A percentile compares a stretch with the other conserved stretches of the same genome.
phyloP scores from a whole-genome alignment of 2,888 invertebrate species.

The Caenorhabditis sp. region DNA sequence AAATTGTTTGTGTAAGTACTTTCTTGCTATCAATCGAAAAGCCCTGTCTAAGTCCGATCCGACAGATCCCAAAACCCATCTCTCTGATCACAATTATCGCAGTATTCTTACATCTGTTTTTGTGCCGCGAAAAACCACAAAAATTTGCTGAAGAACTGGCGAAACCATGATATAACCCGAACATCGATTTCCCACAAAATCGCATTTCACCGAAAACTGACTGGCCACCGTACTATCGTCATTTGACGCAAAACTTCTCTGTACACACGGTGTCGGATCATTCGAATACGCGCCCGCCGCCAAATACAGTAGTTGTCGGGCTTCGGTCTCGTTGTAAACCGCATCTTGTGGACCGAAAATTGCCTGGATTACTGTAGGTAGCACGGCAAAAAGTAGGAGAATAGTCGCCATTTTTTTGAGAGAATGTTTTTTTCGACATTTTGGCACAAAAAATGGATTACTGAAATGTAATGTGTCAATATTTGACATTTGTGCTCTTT shows the following conservation, averaged over 20 bases:
- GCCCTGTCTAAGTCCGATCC: too few relatives aligned
- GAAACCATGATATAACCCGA: constrained; percentile 35
- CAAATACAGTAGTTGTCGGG: constrained; percentile 42
- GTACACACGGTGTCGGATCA: constrained; percentile 21
- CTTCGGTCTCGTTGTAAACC: constrained; percentile 55
- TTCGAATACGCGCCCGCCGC: constrained; percentile 58
- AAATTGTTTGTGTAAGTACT: too few relatives aligned
- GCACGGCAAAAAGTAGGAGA: not conserved
- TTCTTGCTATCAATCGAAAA: too few relatives aligned
- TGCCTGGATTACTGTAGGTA: not conserved
- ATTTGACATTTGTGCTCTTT: too few relatives aligned
- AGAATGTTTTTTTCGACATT: too few relatives aligned
- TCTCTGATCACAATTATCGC: too few relatives aligned
- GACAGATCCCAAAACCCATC: too few relatives aligned
- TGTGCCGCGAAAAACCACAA: constrained; percentile 44
- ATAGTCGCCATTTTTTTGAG: too few relatives aligned
- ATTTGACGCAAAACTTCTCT: constrained; percentile 21
- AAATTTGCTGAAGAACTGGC: constrained; percentile 24
- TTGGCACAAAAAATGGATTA: too few relatives aligned
- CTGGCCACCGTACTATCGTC: constrained; percentile 20
- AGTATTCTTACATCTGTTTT: constrained; percentile 41
- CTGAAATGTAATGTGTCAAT: too few relatives aligned
- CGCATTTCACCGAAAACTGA: constrained; percentile 34
- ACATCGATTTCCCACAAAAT: constrained; percentile 43
- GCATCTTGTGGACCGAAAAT: constrained; percentile 15